Evolutionary conservation across 2,797 vertebrate species (phyloP).

Genomic region (Pelochelys cantorii): DNA sequence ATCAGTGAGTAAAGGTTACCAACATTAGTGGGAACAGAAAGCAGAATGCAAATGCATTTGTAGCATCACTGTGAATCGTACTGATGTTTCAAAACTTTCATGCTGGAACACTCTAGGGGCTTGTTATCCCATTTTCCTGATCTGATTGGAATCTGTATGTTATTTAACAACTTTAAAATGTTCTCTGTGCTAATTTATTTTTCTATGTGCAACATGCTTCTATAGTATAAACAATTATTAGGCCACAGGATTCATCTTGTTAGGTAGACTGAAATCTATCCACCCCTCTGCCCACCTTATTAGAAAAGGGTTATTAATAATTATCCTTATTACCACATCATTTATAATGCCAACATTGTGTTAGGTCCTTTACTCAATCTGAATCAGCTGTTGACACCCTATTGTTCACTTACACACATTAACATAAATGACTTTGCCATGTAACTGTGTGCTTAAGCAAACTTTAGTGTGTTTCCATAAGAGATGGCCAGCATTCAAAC

Average conservation of each 20-base stretch:
- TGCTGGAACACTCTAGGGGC: neutral
- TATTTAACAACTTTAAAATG: slow-evolving; percentile 30
- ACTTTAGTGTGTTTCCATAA: neutral
- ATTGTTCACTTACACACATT: neutral
- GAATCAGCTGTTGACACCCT: neutral
- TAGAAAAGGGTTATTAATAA: neutral
- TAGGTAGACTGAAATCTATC: neutral
- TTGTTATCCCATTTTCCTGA: slow-evolving; percentile 17
- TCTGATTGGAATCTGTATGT: neutral
- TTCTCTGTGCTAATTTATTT: neutral
- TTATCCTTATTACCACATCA: neutral
- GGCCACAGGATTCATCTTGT: neutral
- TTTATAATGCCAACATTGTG: neutral
- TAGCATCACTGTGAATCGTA: slow-evolving; percentile 34
- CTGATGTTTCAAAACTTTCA: slow-evolving; percentile 40
- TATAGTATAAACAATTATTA: neutral
- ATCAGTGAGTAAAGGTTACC: neutral
- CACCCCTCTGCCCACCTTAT: rapidly evolving
- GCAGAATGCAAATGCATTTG: slow-evolving; percentile 8
- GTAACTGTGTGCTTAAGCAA: neutral
- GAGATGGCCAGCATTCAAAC: neutral
- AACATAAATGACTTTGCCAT: neutral
- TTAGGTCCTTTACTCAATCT: neutral
- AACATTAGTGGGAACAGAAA: neutral
- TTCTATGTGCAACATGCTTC: neutral